phyloP scores from a whole-genome alignment of 1,140 invertebrate species.

The Akabosia matsudoensis region DNA sequence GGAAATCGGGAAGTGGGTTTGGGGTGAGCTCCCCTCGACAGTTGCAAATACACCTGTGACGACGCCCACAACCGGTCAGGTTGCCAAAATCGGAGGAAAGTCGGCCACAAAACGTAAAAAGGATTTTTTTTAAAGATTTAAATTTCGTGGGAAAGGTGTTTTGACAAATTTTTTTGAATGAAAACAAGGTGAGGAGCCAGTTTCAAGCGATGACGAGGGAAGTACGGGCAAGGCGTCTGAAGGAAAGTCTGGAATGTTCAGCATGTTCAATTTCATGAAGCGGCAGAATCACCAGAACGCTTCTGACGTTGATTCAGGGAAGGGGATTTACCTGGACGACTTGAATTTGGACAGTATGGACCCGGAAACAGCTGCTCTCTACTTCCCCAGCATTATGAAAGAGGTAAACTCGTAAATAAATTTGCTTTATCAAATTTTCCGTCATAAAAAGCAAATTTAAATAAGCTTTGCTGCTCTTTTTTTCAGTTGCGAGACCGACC shows the following conservation, averaged over 20 bases:
- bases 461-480: neutral
- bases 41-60: slow-evolving; percentile 40
- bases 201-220: slow-evolving; percentile 47
- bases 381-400: slow-evolving; percentile 63
- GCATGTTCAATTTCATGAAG: slow-evolving; percentile 90
- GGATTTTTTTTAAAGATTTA: no score
- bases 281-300: slow-evolving; percentile 53
- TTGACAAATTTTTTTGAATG: no score
- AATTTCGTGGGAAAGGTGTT: no score
- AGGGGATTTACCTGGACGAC: slow-evolving; percentile 91
- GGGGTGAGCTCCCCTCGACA: slow-evolving; percentile 85
- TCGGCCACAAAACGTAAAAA: no score
- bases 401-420: neutral
- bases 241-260: slow-evolving; percentile 66
- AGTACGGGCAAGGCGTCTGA: slow-evolving; percentile 24
- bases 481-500: slow-evolving; percentile 1
- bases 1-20: slow-evolving; percentile 68
- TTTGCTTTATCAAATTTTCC: neutral
- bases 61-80: slow-evolving; percentile 23
- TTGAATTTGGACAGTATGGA: slow-evolving; percentile 82
- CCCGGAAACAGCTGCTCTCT: slow-evolving; percentile 82
- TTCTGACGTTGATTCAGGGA: slow-evolving; percentile 59
- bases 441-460: no score
- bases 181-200: slow-evolving; percentile 34
- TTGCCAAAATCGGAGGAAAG: slow-evolving; percentile 13